phyloP scores from a whole-genome alignment of 2,113 vertebrate species.

The Nycticebus coucang region DNA sequence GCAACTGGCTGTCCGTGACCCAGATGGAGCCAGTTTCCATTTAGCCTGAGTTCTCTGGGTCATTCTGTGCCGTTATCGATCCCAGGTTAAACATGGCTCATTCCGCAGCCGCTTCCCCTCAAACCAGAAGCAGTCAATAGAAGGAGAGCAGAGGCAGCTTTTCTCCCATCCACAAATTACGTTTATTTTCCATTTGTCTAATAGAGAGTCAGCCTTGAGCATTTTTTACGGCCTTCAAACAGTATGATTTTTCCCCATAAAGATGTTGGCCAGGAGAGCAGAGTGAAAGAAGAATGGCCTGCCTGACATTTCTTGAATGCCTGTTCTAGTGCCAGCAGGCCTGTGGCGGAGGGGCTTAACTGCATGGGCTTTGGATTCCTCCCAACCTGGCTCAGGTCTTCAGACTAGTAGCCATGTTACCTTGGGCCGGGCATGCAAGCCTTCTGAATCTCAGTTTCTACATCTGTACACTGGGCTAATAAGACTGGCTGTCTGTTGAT shows the following conservation, averaged over 20 bases:
- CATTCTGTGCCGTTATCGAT: background rate
- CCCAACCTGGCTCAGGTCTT: background rate
- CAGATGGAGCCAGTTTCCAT: slow-evolving; percentile 15
- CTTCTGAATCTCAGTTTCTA: background rate
- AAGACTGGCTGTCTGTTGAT: background rate
- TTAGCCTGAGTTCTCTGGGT: background rate
- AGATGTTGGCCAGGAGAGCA: background rate
- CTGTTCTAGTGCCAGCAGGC: background rate
- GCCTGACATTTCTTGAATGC: background rate
- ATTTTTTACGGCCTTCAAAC: background rate
- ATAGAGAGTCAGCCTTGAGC: background rate
- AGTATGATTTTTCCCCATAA: background rate
- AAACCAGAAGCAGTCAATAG: background rate
- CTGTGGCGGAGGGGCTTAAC: background rate
- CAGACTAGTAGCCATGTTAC: fast-evolving
- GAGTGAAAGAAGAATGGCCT: background rate
- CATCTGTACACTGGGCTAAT: background rate
- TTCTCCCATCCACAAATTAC: background rate
- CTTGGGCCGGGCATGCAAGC: background rate
- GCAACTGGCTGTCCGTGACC: background rate
- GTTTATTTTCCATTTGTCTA: slow-evolving; percentile 14
- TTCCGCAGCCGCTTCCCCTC: background rate
- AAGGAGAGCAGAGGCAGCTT: background rate
- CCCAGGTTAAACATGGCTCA: background rate
- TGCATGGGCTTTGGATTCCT: background rate